These are phyloP conservation scores for Pantelozetes paolii DNA, from an alignment of 2,888 invertebrate genomes.

Conservation along the genomic window DNA sequence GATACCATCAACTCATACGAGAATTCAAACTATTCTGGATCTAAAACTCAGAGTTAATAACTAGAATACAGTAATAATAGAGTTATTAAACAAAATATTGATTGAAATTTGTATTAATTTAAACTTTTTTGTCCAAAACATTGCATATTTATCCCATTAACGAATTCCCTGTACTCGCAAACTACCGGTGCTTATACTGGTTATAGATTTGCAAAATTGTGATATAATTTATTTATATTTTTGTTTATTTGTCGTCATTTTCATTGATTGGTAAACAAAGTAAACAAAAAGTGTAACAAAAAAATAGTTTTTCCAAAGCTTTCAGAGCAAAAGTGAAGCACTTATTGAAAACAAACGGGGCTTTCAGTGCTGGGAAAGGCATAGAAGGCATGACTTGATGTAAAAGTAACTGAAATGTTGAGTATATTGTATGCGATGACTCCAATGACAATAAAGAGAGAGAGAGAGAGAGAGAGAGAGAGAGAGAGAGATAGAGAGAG, in stretches of 20 bases:
- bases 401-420: background rate
- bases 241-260: background rate
- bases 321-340: background rate
- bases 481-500: conserved; percentile 18
- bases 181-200: too few relatives aligned
- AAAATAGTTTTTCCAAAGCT: background rate
- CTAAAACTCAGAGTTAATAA: conserved; percentile 3
- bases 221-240: too few relatives aligned
- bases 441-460: conserved; percentile 30
- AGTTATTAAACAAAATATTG: background rate
- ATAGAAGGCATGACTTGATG: background rate
- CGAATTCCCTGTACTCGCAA: too few relatives aligned
- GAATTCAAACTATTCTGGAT: conserved; percentile 22
- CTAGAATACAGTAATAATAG: background rate
- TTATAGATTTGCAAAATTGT: too few relatives aligned
- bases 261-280: background rate
- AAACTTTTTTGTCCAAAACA: too few relatives aligned
- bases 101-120: background rate
- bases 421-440: conserved; percentile 29
- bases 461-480: background rate
- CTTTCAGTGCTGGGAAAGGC: background rate
- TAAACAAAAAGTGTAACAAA: background rate
- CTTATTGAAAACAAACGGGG: background rate
- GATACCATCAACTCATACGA: conserved; percentile 33
- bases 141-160: too few relatives aligned